Evolutionary conservation across 2,113 vertebrate genomes (phyloP).

Genomic region (Pavo muticus): DNA sequence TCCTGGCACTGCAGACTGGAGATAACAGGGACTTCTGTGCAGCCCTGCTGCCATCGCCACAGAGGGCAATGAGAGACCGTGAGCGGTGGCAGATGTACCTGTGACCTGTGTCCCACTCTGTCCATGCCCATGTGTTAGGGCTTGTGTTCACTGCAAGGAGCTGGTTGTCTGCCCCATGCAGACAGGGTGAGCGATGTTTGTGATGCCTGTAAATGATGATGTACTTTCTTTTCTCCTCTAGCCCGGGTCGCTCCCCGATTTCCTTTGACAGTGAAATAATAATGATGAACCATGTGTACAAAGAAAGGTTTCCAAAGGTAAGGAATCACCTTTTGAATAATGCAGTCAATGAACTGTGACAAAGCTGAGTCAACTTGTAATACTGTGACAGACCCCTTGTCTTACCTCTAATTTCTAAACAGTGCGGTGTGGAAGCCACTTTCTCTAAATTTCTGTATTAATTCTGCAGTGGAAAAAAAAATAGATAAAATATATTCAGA

Average conservation of each 20-base stretch:
- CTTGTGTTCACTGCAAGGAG: neutral
- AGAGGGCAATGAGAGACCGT: neutral
- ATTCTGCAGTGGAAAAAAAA: neutral
- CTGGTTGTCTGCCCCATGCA: neutral
- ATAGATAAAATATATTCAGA: neutral
- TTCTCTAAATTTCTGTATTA: neutral
- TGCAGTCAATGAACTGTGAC: neutral
- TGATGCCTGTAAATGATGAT: neutral
- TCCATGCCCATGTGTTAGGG: neutral
- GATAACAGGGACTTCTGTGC: neutral
- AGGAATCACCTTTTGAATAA: conserved; percentile 56
- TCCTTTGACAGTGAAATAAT: conserved; percentile 98
- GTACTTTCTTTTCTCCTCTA: conserved; percentile 72
- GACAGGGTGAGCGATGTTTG: neutral
- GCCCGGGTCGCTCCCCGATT: conserved; percentile 94
- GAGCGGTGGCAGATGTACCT: neutral
- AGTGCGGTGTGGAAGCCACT: neutral
- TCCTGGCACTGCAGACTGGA: neutral
- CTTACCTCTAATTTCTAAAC: neutral
- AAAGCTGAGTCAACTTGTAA: neutral
- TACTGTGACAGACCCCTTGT: neutral
- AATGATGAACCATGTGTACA: conserved; percentile 99
- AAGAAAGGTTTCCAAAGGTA: conserved; percentile 99
- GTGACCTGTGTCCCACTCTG: neutral
- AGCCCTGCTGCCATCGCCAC: neutral